These are phyloP conservation scores for Sterrhoptilus dennistouni DNA, from an alignment of 2,113 vertebrate genomes.

Conservation along the genomic window DNA sequence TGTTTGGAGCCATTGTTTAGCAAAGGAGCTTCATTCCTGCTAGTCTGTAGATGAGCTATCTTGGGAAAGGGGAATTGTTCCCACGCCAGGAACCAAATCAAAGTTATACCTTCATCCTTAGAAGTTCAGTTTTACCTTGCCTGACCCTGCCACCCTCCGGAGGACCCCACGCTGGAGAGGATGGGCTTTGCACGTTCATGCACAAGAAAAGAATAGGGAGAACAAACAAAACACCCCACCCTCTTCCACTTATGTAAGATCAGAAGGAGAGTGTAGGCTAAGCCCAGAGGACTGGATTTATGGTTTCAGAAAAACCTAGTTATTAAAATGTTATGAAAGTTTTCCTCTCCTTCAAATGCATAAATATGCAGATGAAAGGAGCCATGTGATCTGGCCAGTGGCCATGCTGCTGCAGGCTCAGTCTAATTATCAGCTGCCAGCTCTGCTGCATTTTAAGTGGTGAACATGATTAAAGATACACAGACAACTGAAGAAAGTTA, in stretches of 20 bases:
- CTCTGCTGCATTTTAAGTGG: slow-evolving; percentile 58
- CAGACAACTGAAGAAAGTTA: slow-evolving; percentile 48
- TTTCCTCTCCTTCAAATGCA: slow-evolving; percentile 64
- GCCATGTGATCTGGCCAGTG: slow-evolving; percentile 51
- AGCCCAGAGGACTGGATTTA: slow-evolving; percentile 61
- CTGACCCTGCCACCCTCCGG: not conserved
- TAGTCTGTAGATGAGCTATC: not conserved
- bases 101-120: not conserved
- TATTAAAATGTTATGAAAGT: slow-evolving; percentile 70
- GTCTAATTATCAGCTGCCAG: slow-evolving; percentile 67
- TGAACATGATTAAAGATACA: slow-evolving; percentile 66
- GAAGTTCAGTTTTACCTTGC: slow-evolving; percentile 40
- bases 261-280: slow-evolving; percentile 58
- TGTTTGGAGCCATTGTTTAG: slow-evolving; percentile 1
- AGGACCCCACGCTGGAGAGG: slow-evolving; percentile 11
- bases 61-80: slow-evolving; percentile 37
- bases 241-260: slow-evolving; percentile 51
- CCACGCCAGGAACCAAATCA: slow-evolving; percentile 47
- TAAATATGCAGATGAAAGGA: slow-evolving; percentile 70
- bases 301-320: slow-evolving; percentile 48
- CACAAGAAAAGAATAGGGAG: slow-evolving; percentile 15
- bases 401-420: slow-evolving; percentile 65
- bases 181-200: slow-evolving; percentile 10
- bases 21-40: not conserved
- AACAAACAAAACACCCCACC: slow-evolving; percentile 35